Conservation (phyloP, 2,113 vertebrate genomes). For the Cavia porcellus region DNA sequence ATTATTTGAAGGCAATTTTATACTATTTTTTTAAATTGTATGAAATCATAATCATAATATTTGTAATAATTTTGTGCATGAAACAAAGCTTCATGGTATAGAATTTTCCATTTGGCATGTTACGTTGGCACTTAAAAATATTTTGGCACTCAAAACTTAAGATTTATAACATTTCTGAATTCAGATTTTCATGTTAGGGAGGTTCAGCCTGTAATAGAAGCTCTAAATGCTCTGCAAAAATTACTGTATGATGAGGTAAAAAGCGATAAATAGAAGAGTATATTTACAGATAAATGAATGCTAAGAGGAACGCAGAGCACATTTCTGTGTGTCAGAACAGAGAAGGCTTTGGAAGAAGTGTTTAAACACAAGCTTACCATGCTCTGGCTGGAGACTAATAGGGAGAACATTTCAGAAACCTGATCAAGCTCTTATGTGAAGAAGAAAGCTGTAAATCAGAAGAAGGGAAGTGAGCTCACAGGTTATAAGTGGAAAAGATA, state of each 20-base stretch:
- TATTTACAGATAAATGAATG: neutral
- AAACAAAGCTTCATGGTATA: neutral
- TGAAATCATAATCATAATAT: neutral
- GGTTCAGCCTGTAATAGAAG: neutral
- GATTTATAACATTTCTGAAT: neutral
- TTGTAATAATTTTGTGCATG: neutral
- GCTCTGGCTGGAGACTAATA: neutral
- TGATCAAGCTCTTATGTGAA: slow-evolving; percentile 11
- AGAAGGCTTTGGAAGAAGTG: neutral
- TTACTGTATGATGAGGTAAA: neutral
- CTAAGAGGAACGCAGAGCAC: neutral
- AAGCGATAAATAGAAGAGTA: neutral
- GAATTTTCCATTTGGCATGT: neutral
- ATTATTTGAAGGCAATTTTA: neutral
- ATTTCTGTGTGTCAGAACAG: neutral
- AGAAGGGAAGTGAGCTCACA: neutral
- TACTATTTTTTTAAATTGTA: neutral
- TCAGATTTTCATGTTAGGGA: neutral
- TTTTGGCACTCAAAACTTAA: neutral
- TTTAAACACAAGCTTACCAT: neutral
- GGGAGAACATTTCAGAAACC: slow-evolving; percentile 1
- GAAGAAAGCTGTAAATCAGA: neutral
- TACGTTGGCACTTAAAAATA: neutral
- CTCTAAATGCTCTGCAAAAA: neutral
- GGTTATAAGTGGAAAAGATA: neutral